These are phyloP conservation scores for Mastigias papua DNA, from an alignment of 30 jellyfish, hydroid and myxozoan species.

Conservation along the genomic window DNA sequence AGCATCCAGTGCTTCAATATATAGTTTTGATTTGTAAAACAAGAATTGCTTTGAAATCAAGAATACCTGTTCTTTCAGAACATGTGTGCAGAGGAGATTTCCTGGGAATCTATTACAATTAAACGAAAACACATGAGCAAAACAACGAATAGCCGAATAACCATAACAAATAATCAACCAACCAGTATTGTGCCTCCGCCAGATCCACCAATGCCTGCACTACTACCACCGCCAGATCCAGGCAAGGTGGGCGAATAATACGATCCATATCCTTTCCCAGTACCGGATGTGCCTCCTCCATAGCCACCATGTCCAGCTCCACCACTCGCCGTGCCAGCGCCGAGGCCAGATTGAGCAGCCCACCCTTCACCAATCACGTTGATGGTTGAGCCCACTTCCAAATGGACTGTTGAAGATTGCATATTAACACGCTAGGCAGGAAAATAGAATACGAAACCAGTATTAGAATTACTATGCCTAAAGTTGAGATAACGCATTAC, in stretches of 20 bases:
- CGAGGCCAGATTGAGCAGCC: constrained; percentile 44
- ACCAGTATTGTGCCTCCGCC: constrained; percentile 63
- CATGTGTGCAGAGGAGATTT: too few species aligned
- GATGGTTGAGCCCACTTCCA: constrained; percentile 59
- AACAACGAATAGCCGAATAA: too few species aligned
- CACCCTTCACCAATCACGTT: constrained; percentile 51
- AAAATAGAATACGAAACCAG: background rate
- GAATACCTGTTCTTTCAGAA: too few species aligned
- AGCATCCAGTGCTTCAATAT: too few species aligned
- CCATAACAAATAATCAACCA: background rate
- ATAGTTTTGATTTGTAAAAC: too few species aligned
- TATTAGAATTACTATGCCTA: background rate
- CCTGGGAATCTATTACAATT: too few species aligned
- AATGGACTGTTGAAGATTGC: constrained; percentile 47
- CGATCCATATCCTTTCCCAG: constrained; percentile 67
- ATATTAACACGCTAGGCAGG: constrained; percentile 10
- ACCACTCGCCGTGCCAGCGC: constrained; percentile 37
- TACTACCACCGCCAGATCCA: constrained; percentile 73
- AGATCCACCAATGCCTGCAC: constrained; percentile 47
- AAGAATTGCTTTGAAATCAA: too few species aligned
- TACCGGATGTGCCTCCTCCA: constrained; percentile 63
- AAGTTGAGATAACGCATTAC: too few species aligned
- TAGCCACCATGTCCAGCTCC: constrained; percentile 85
- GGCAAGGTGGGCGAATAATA: constrained; percentile 62
- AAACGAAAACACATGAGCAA: too few species aligned